A percentile compares a stretch with the other conserved stretches of the same genome.
Conservation (phyloP, 2,797 vertebrate species). For the Catharus ustulatus region DNA sequence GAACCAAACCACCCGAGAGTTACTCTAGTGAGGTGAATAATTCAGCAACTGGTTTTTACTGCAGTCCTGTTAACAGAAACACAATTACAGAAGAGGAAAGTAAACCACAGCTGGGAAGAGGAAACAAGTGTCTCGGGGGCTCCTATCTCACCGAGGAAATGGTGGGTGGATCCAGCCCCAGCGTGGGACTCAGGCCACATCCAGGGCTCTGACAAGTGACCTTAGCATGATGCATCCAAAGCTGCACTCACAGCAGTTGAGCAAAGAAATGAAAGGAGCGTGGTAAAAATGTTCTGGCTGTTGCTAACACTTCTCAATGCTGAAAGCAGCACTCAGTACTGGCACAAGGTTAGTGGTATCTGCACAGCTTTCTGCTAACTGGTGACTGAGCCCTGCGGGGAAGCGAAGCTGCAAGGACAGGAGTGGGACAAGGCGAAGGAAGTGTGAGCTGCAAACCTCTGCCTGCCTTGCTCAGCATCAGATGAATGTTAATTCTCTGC, state of each 20-base stretch:
- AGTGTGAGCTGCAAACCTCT: slow-evolving; percentile 17
- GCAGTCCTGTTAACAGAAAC: background rate
- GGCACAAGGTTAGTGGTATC: background rate
- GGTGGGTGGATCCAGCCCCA: background rate
- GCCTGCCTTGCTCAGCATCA: background rate
- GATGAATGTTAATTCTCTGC: slow-evolving; percentile 24
- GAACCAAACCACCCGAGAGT: background rate
- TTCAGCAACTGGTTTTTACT: background rate
- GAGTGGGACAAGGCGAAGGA: background rate
- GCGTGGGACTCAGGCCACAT: background rate
- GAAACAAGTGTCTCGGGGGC: background rate
- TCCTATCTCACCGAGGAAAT: background rate
- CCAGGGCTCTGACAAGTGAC: background rate
- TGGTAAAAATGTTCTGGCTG: background rate
- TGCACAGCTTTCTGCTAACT: background rate
- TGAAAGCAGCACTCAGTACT: background rate
- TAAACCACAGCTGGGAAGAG: slow-evolving; percentile 14
- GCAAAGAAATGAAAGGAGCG: background rate
- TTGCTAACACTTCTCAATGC: background rate
- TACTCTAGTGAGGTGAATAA: background rate
- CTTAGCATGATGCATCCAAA: background rate
- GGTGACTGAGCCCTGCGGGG: background rate
- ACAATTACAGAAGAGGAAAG: background rate
- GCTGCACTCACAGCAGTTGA: background rate
- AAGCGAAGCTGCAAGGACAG: slow-evolving; percentile 1